Conservation (phyloP, 1,140 invertebrate genomes). For the Drosophila ogumai region DNA sequence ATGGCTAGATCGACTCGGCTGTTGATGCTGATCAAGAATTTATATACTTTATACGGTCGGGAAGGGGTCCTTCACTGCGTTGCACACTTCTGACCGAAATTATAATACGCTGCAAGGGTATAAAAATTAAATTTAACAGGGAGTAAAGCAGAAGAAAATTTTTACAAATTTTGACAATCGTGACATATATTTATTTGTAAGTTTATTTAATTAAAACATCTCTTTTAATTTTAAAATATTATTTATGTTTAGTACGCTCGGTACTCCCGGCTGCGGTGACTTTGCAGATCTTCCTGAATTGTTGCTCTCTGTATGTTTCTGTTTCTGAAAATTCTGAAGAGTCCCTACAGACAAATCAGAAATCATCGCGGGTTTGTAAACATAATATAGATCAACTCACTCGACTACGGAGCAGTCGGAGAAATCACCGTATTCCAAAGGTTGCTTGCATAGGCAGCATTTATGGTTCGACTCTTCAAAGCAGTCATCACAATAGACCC, state of each 20-base stretch:
- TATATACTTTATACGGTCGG: too few relatives aligned
- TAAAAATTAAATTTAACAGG: too few relatives aligned
- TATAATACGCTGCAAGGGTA: too few relatives aligned
- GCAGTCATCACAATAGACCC: conserved; percentile 90
- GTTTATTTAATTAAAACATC: neutral
- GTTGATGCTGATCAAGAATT: too few relatives aligned
- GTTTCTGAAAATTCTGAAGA: conserved; percentile 28
- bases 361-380: neutral
- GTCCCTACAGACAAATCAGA: conserved; percentile 13
- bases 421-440: conserved; percentile 90
- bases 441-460: conserved; percentile 91
- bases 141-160: too few relatives aligned
- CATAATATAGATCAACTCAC: conserved; percentile 80
- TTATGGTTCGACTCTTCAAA: conserved; percentile 89
- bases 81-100: too few relatives aligned
- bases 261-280: too few relatives aligned
- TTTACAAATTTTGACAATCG: too few relatives aligned
- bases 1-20: too few relatives aligned
- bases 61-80: too few relatives aligned
- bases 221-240: neutral
- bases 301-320: conserved; percentile 7
- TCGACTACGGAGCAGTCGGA: conserved; percentile 92
- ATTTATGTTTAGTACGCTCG: neutral
- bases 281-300: neutral
- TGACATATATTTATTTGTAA: too few relatives aligned